Evolutionary conservation across 2,797 vertebrate species (phyloP).

Genomic region (Acrocephalus scirpaceus): DNA sequence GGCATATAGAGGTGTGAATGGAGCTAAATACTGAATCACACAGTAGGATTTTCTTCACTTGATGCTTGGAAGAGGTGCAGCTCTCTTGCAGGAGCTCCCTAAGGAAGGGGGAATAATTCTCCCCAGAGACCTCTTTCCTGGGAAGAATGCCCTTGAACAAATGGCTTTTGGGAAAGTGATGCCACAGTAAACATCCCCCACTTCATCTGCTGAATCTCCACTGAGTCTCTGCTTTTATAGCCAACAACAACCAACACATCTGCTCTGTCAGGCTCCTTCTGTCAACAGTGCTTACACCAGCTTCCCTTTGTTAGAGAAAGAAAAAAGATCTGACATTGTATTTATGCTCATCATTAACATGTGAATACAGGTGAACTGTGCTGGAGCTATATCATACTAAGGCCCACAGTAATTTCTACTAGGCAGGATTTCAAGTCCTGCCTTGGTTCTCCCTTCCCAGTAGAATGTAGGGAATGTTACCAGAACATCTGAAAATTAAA

Average conservation of each 20-base stretch:
- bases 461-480: neutral
- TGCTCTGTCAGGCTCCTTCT: neutral
- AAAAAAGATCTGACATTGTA: neutral
- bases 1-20: neutral
- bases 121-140: neutral
- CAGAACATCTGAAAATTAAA: neutral
- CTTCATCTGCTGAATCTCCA: neutral
- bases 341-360: neutral
- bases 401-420: neutral
- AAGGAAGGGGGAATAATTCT: neutral
- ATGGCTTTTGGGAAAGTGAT: neutral
- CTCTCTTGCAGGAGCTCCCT: neutral
- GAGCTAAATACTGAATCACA: neutral
- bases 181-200: neutral
- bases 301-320: neutral
- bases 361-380: neutral
- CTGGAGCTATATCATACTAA: neutral
- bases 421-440: neutral
- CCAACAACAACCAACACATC: slow-evolving; percentile 7
- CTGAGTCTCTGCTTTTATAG: neutral
- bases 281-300: slow-evolving; percentile 23
- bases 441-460: neutral
- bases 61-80: neutral
- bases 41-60: neutral
- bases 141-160: neutral